Conservation (phyloP, 1,140 invertebrate species). For the Drosophila seguyi region DNA sequence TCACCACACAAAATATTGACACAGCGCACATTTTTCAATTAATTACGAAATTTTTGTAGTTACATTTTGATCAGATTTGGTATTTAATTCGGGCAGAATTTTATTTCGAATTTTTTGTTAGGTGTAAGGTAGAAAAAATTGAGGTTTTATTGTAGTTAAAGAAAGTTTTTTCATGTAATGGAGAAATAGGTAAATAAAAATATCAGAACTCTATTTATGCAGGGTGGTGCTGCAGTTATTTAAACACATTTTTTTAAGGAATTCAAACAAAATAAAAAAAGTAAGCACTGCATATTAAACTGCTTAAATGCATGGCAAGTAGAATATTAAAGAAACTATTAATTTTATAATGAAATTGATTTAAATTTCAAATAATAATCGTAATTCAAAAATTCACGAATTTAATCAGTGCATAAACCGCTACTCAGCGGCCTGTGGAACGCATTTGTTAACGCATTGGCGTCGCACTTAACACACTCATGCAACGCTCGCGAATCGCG, state of each 20-base stretch:
- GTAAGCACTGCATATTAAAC: background rate
- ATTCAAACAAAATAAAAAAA: too few relatives aligned
- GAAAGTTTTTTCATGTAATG: too few relatives aligned
- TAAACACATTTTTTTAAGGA: too few relatives aligned
- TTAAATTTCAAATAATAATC: background rate
- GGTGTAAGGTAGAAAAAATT: background rate
- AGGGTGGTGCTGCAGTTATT: too few relatives aligned
- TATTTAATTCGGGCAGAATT: background rate
- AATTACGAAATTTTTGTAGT: constrained; percentile 1
- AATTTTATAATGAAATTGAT: background rate
- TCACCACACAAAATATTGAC: constrained; percentile 10
- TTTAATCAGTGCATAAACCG: constrained; percentile 27
- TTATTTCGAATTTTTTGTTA: background rate
- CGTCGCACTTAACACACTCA: constrained; percentile 67
- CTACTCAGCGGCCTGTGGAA: constrained; percentile 10
- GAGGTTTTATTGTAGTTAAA: too few relatives aligned
- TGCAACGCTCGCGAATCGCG: constrained; percentile 9
- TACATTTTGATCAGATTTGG: constrained; percentile 2
- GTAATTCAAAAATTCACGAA: background rate
- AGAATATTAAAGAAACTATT: too few relatives aligned
- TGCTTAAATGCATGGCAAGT: background rate
- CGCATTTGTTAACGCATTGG: constrained; percentile 71
- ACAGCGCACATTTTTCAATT: constrained; percentile 6
- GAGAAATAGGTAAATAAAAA: too few relatives aligned
- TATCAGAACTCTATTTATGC: too few relatives aligned